Base-by-base conservation (phyloP, 1,140 invertebrate species). In the Drosophila ananassae region DNA sequence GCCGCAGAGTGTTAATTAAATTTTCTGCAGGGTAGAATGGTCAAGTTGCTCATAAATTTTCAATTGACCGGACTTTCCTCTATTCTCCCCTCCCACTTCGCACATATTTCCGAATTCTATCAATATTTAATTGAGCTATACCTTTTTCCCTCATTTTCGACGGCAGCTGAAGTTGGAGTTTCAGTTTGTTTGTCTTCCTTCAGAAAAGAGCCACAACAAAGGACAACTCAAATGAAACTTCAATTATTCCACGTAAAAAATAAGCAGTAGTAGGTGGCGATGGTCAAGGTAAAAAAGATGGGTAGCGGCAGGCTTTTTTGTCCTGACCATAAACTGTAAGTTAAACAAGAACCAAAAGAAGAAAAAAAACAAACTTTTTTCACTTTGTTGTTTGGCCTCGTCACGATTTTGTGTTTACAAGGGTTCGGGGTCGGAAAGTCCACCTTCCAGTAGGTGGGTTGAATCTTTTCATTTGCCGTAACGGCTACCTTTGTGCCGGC, bases 231-330 rank as follows among this genome's bases (percentile, higher is more conserved):
- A 87, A 87, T 87, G 83, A 87, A 89, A 89, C 83, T 89, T 89
- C 83, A 89, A 89, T 89, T 89, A 89, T 89, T 89, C 83, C 83
- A 89, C 83, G 83, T 89, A 89, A 89, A 89, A 87, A 89, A 89
- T 79, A 67, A 75, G 79, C 72, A 68, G 55, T 34, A 73, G 41
- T 39, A 63, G 51, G 57, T 79, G 57, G 57, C 37, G 22, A 25
- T 32, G 60, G 52, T 41, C 59, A 62, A 62, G 34, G 34, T 28
- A 58, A 6, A 22, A 30, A 32, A 44, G n/a, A 8, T 37, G 48
- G 37, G 28, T 21, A 21, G 2, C 44, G 28, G 2, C 44, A 47
- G 12, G 12, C 22, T n/a, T 12, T 24, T 52, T 24, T 32, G 1
- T 9, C 46, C 46, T 12, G 10, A n/a, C 24, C 68, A 54, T 73